Evolutionary conservation across 2,113 vertebrate species (phyloP), one percentile per base, ranked within the genome.

Genomic region (Neomonachus schauinslandi): DNA sequence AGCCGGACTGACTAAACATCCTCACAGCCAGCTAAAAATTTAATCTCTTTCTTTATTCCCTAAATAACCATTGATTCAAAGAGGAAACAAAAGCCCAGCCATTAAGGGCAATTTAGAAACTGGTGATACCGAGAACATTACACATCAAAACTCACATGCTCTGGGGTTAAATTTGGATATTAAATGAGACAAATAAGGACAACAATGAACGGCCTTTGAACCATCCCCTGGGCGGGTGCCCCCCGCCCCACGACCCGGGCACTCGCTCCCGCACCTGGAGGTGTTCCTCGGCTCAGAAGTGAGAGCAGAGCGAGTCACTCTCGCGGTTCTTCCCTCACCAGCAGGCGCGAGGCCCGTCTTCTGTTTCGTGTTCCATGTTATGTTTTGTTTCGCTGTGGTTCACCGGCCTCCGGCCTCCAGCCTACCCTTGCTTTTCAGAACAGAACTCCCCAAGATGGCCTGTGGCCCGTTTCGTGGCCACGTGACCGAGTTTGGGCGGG

Each of bases 211-310:
- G 1, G 24, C n/a, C 55, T 14, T 33, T 2, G 55, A 26, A 2
- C n/a, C 42, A 3, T 11, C 2, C 31, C 31, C 72, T 1, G 8
- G 71, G 31, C 7, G 0, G n/a, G 0, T 2, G 33, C 1, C 5
- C 33, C 6, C 63, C 13, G 7, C 57, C 83, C 7, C 1, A 12
- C 1, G n/a, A 15, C 55, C 80, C 21, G 1, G 22, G 33, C 15
- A 12, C 19, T 7, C 5, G 10, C 14, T 39, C 26, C 72, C 39
- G 3, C 11, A 2, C 26, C 71, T 11, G 46, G 15, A 7, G 7
- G 63, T 28, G 15, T 6, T 5, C 21, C 19, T 33, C 1, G 4
- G 12, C 46, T 53, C 63, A 4, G 49, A 0, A 0, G 0, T 3
- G 55, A 9, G 63, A 36, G 84, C 63, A 18, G 46, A 53, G 63